Base-by-base conservation (phyloP, 1,140 invertebrate species). In the Bombus consobrinus region DNA sequence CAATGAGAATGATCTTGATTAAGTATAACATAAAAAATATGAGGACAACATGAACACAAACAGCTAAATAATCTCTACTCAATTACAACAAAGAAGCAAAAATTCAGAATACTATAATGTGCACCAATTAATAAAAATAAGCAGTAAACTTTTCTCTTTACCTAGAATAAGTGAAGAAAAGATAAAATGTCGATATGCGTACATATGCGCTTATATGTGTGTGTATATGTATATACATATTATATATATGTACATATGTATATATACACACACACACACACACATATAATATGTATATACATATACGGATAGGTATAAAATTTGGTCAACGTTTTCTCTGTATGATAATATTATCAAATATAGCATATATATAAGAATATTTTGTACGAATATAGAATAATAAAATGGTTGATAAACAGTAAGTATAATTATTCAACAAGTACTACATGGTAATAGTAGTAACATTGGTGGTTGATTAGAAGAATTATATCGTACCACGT, bases 381-480 rank as follows among this genome's bases (percentile, higher is more conserved):
- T 93, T 94, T 91, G 92, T 93, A 93, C 87, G 87, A 92, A 92
- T 94, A 90, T 88, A 89, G 89, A 90, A 92, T 92, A 93, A 93
- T 93, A 92, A 94, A 93, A 92, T 93, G 90, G 83, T 90, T 88
- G 86, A 87, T 91, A 93, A 94, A 94, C 91, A 94, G 91, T 92
- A 94, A 92, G 93, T 94, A 94, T 93, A 94, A 94, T 93, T 93
- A 94, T 93, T 94, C 88, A 95, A 95, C 93, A 94, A 94, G 89
- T 91, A 93, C 86, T 93, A 94, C 88, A 90, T 89, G 74, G 37
- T 92, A 92, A 95, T 93, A 93, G 91, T 93, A 93, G 92, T 91
- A 94, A 94, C 92, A 92, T 91, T 89, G 69, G 87, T 86, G 81
- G 85, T 85, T 85, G 80, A 91, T 86, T 86, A 88, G 78, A 91